Base-by-base conservation (phyloP, 1,140 invertebrate species). In the Pristionchus pacificus region DNA sequence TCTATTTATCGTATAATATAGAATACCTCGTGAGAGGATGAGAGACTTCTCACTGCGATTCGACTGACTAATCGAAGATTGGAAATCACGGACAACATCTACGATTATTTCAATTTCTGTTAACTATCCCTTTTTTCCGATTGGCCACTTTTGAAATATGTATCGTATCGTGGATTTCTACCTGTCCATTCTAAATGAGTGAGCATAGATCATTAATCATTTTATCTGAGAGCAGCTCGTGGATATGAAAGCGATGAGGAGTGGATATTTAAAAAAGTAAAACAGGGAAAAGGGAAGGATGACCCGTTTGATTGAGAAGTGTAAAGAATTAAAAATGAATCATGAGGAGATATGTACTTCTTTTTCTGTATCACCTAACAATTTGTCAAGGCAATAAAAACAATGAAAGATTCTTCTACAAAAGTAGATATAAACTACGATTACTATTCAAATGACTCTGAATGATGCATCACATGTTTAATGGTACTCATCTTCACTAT, bases 241-340 rank as follows among this genome's bases (percentile, higher is more conserved):
- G 2, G 49, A 57, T 29, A 66, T 2, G 59, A 66, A 3, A 29
- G 3, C 31, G 25, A 57, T 30, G 25, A 66, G 65, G 49, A 66
- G 57, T 57, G 57, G 25, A 66, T 58, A 2, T 38, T 49, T 6
- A 58, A 19, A n/a, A 33, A 33, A 27, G 29, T 15, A 1, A 10
- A 60, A 19, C n/a, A n/a, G n/a, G 28, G 59, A 60, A 60, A 2
- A 60, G 24, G n/a, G 59, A 25, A 60, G 19, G 27, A 2, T 29
- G 49, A 66, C 32, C 15, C 10, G 57, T 57, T 58, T 32, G 15
- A 29, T 29, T 1, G 49, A 32, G n/a, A 15, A 66, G 25, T 24
- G 14, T 31, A n/a, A n/a, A n/a, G n/a, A 27, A 27, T 1, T 60
- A 68, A 19, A 3, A 60, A 60, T n/a, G n/a, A n/a, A n/a, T n/a